Evolutionary conservation across 2,113 vertebrate species (phyloP).

Genomic region (Orthochromis malagaraziensis): DNA sequence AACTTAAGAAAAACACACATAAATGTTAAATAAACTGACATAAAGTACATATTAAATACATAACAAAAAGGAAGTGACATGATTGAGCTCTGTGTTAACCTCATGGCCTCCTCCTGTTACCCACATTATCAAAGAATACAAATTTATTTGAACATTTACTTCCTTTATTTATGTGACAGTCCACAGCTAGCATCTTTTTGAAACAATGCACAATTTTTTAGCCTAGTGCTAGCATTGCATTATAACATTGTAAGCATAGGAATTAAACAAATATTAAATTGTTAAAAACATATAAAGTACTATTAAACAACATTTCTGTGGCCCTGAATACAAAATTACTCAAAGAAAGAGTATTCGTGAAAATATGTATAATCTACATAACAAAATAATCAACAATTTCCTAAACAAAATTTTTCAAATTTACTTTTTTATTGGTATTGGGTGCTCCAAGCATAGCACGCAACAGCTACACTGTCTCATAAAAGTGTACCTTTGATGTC

Average conservation of each 20-base stretch:
- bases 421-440: not conserved
- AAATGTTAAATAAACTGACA: accelerated
- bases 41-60: not conserved
- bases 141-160: not conserved
- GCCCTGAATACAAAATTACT: not conserved
- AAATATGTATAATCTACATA: not conserved
- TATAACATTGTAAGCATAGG: not conserved
- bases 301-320: not conserved
- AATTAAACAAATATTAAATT: not conserved
- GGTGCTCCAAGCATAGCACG: not conserved
- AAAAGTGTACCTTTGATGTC: not conserved
- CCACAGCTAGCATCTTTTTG: not conserved
- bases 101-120: not conserved
- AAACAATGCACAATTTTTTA: not conserved
- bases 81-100: not conserved
- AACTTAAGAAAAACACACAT: not conserved
- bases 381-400: not conserved
- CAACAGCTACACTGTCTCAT: not conserved
- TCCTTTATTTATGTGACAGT: not conserved
- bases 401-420: not conserved
- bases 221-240: not conserved
- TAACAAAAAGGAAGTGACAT: not conserved
- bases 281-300: not conserved
- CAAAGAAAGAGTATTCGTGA: not conserved
- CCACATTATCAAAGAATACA: not conserved